Evolutionary conservation across 1,140 invertebrate species (phyloP), one percentile per base, ranked within the genome.

Genomic region (Colletes latitarsis): DNA sequence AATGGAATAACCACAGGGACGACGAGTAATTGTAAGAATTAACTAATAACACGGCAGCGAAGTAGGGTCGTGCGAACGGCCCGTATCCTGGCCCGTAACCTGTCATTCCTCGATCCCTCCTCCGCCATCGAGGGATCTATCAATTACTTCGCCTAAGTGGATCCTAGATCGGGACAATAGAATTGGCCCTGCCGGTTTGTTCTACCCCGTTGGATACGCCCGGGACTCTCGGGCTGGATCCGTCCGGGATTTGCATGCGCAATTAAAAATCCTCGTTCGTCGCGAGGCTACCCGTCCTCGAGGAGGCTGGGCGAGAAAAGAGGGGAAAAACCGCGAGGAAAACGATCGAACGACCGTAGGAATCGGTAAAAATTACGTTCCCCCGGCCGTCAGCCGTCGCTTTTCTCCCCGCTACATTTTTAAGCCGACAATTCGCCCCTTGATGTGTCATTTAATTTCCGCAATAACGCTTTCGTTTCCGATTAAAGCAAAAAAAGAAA

Each of bases 381-480:
- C 14, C 52, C n/a, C 30, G 30, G 30, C 30, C 19, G 77, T 46
- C 77, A 60, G 39, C 39, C 43, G 8, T 57, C 30, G 80, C 57
- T 73, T 77, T 76, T 68, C 68, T 62, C 66, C 52, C 30, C 52
- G 70, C 53, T 60, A 64, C 83, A 58, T 84, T 84, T 86, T 82
- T 82, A 82, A 82, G 81, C 85, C 84, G 84, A 79, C 84, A 82
- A 85, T 86, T 86, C 76, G 66, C 84, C 83, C 80, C 68, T n/a
- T 62, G 81, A 86, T 80, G 82, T 88, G 88, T 91, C 89, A 92
- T 92, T 92, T 91, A 91, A 93, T 92, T 92, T 93, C 91, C 91
- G 82, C 88, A 90, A 93, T 93, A 92, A 92, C 90, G 89, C 90
- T 91, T 91, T 92, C 89, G 91, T 90, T 92, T 91, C 88, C 90